Evolutionary conservation across 2,797 vertebrate species (phyloP).

Genomic region (Mormyrus proboscirostris): DNA sequence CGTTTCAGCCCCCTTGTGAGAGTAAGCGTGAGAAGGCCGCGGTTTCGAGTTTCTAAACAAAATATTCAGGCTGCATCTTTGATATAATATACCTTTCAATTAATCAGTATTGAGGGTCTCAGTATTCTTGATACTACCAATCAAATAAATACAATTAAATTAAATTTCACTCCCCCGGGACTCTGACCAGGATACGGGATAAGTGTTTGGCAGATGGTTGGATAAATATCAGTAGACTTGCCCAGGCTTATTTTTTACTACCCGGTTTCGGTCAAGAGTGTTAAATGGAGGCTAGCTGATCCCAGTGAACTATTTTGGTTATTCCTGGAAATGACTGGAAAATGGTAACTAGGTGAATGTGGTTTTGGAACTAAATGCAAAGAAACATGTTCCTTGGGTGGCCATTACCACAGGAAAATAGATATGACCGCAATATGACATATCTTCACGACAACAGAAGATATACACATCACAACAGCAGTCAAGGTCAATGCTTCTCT

Average conservation of each 20-base stretch:
- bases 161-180: neutral
- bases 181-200: neutral
- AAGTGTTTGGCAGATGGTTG: neutral
- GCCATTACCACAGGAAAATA: constrained; percentile 1
- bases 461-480: constrained; percentile 4
- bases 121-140: neutral
- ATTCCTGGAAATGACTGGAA: neutral
- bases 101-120: neutral
- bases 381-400: neutral
- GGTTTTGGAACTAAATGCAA: neutral
- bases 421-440: neutral
- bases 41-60: constrained; percentile 25
- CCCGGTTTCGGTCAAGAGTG: neutral
- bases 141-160: neutral
- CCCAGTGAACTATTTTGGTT: neutral
- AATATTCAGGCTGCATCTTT: neutral
- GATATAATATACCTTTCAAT: neutral
- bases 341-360: neutral
- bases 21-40: constrained; percentile 14
- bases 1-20: constrained; percentile 5
- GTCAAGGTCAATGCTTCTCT: neutral
- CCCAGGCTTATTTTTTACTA: neutral
- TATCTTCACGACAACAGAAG: constrained; percentile 8
- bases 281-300: neutral
- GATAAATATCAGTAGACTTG: constrained; percentile 7